Evolutionary conservation across 2,888 invertebrate genomes (phyloP), one percentile per base, ranked within the genome.

Genomic region (Apeira syringaria): DNA sequence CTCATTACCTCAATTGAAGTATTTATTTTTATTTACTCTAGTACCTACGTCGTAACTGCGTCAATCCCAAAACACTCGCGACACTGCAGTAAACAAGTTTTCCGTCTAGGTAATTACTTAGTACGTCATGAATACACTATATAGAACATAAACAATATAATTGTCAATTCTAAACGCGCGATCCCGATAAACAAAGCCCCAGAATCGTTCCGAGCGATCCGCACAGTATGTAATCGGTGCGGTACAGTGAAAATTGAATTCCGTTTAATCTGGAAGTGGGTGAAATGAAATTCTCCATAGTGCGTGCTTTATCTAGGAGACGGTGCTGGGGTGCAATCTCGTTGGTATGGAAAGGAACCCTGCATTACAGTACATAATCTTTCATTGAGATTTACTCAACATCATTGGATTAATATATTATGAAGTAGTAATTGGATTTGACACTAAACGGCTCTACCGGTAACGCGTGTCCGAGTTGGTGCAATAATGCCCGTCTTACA

Each of bases 271-370:
- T 74, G 61, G n/a, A 68, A 66, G 63, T 64, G 68, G 61, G 67
- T 68, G 68, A 75, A 81, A 81, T 81, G 60, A 78, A 80, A 81
- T 80, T 83, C 77, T 75, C 74, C 70, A 62, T 74, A 73, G 70
- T 74, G 78, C 80, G 75, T 82, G 77, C 80, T 74, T 72, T 80
- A 82, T 81, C 80, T 72, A 63, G 68, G n/a, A 64, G 72, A 74
- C 75, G 63, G 71, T 56, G n/a, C n/a, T 60, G 64, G 63, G 65
- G 72, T 74, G 71, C 63, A 20, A 9, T 32, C 64, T 61, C 56
- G 53, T 51, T 47, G 60, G 59, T 61, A 61, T 59, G 4, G 6
- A 33, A 20, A 6, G 20, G 20, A 20, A n/a, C 7, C 2, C 20
- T 20, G 4, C 20, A 34, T 4, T 5, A 3, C 39, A 45, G 48